Evolutionary conservation across 2,888 invertebrate genomes (phyloP).

Genomic region (Linnaemya vulpina): DNA sequence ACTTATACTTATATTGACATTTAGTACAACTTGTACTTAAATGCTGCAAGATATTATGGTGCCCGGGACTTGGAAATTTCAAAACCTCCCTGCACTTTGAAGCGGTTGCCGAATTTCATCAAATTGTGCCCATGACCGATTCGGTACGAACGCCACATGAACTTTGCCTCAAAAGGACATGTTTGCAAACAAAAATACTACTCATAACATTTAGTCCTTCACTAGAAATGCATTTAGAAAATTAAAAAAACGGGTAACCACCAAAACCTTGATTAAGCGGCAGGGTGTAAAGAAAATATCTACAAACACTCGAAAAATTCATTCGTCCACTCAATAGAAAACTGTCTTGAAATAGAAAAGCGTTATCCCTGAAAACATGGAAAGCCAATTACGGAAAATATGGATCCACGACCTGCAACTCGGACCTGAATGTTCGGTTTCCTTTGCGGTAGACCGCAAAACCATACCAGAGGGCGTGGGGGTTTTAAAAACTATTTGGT

Average conservation of each 20-base stretch:
- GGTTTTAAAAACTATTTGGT: too few relatives aligned
- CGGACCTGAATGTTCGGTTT: too few relatives aligned
- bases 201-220: constrained; percentile 64
- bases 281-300: neutral
- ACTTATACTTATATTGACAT: neutral
- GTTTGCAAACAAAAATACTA: constrained; percentile 54
- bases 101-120: neutral
- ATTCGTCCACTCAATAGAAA: too few relatives aligned
- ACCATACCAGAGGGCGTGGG: too few relatives aligned
- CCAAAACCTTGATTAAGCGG: constrained; percentile 51
- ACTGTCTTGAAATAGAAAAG: too few relatives aligned
- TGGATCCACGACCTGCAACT: too few relatives aligned
- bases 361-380: too few relatives aligned
- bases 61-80: neutral
- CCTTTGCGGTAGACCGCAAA: too few relatives aligned
- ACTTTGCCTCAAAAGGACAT: constrained; percentile 43
- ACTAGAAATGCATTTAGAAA: constrained; percentile 73
- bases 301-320: constrained; percentile 26
- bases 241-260: constrained; percentile 71
- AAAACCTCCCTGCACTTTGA: neutral
- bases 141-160: constrained; percentile 23
- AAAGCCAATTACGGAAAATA: too few relatives aligned
- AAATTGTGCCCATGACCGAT: constrained; percentile 25
- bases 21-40: neutral
- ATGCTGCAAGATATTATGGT: neutral